These are phyloP conservation scores for Henicopernis longicauda DNA, from an alignment of 2,113 vertebrate genomes.

Conservation along the genomic window DNA sequence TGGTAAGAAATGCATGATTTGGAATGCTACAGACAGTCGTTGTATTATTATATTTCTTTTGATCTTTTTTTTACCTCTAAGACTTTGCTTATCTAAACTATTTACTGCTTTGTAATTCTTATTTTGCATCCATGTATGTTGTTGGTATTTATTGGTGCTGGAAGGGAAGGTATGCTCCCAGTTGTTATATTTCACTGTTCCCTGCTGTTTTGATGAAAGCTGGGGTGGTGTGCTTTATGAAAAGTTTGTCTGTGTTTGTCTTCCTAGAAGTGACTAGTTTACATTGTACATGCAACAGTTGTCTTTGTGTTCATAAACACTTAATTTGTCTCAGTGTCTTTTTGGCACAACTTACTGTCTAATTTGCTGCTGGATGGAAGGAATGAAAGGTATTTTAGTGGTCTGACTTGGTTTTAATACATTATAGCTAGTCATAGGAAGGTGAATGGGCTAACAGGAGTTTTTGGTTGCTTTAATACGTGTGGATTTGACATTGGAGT, in stretches of 20 bases:
- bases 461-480: not conserved
- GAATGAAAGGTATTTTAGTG: constrained; percentile 2
- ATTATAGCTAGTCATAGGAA: not conserved
- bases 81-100: constrained; percentile 10
- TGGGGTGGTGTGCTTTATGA: not conserved
- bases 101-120: not conserved
- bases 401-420: not conserved
- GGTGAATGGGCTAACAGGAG: not conserved
- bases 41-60: not conserved
- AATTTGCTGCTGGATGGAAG: constrained; percentile 13
- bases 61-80: not conserved
- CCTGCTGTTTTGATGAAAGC: not conserved
- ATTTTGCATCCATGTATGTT: not conserved
- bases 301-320: constrained; percentile 43
- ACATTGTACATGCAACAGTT: not conserved
- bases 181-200: not conserved
- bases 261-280: constrained; percentile 13
- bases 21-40: not conserved
- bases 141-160: not conserved
- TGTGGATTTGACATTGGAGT: not conserved
- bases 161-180: not conserved
- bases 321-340: not conserved
- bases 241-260: constrained; percentile 5
- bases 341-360: not conserved
- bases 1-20: not conserved